Evolutionary conservation across 2,113 vertebrate species (phyloP), one percentile per base, ranked within the genome.

Genomic region (Campylorhamphus procurvoides): DNA sequence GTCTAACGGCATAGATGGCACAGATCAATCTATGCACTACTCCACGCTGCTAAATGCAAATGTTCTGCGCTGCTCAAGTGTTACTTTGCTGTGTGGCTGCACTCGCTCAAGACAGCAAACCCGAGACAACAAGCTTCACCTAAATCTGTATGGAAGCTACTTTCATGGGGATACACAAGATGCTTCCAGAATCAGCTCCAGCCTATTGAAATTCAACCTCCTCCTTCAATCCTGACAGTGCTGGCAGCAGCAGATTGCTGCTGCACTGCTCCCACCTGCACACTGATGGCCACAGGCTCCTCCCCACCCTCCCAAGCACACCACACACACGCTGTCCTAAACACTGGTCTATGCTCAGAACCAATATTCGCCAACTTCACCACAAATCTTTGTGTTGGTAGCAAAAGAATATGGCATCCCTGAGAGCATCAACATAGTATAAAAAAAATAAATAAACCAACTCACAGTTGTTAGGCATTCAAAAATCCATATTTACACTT

Each of bases 321-420:
- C 18, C 1, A 1, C 4, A n/a, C n/a, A 53, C n/a, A 31, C 16
- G 9, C 16, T 46, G 29, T 31, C 46, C 49, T 15, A 13, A 80
- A 44, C 14, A 10, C 22, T 29, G 17, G 14, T 7, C 13, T 1
- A 4, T 0, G 5, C 47, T 31, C 29, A 79, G 15, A 69, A 27
- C 17, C n/a, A 35, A 4, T 3, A 24, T 33, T 23, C 17, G 25
- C 18, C 82, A 63, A 5, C 35, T 3, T 2, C 8, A 42, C 8
- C 47, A 47, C 42, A 55, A 42, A 33, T 0, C 1, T 39, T 42
- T 4, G 0, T 4, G 8, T 19, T 39, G 18, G 18, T 14, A 49
- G 40, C 0, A 3, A 87, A 72, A 33, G 46, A 33, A 31, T 6
- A 8, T 0, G 24, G 49, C 42, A 50, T 20, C 39, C 62, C 67